These are phyloP conservation scores for Adelphocoris suturalis DNA, from an alignment of 2,888 invertebrate species.

Conservation along the genomic window DNA sequence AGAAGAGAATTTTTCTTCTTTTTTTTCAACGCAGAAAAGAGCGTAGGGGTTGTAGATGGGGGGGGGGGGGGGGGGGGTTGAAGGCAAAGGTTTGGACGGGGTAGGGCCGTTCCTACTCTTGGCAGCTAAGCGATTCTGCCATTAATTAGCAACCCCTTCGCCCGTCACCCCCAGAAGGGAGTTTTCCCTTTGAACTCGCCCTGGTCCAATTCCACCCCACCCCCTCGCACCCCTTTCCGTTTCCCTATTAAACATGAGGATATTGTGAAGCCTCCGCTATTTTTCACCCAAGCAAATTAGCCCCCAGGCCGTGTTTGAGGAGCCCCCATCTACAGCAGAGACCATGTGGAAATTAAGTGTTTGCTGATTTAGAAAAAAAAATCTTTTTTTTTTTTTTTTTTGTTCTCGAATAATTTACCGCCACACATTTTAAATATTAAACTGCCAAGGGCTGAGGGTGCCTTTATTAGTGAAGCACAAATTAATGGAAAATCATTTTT, in stretches of 20 bases:
- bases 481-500: conserved; percentile 43
- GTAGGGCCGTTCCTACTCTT: conserved; percentile 33
- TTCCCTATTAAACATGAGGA: conserved; percentile 68
- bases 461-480: conserved; percentile 53
- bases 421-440: conserved; percentile 63
- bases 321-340: conserved; percentile 63
- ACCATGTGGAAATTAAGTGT: conserved; percentile 68
- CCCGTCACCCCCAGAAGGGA: conserved; percentile 46
- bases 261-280: conserved; percentile 64
- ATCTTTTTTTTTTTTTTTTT: conserved; percentile 9
- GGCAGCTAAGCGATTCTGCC: conserved; percentile 69
- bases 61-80: background rate
- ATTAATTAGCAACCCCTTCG: conserved; percentile 67
- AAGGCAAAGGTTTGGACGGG: conserved; percentile 11
- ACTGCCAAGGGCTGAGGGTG: conserved; percentile 45
- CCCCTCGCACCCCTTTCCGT: background rate
- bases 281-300: conserved; percentile 69
- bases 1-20: background rate
- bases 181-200: conserved; percentile 67
- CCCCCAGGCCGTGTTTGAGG: conserved; percentile 61
- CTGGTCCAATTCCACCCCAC: conserved; percentile 49
- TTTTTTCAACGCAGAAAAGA: conserved; percentile 18
- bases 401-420: conserved; percentile 32
- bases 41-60: background rate
- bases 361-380: conserved; percentile 59